A percentile compares a stretch with the other conserved stretches of the same genome.
Conservation (phyloP, 2,888 invertebrate species). For the Melitaea athalia region DNA sequence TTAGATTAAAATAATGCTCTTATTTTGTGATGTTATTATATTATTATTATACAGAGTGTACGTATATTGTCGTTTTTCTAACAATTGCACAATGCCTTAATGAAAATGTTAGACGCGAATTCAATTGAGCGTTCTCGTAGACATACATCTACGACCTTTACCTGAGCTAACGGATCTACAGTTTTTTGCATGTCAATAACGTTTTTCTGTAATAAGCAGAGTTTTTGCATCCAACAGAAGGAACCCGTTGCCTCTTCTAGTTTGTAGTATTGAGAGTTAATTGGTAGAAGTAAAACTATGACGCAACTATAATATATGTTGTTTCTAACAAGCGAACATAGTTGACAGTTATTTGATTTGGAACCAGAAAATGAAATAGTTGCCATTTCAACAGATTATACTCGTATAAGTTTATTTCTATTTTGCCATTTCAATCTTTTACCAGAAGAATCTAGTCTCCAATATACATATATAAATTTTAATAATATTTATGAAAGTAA, state of each 20-base stretch:
- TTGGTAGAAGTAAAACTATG: conserved; percentile 46
- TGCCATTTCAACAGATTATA: background rate
- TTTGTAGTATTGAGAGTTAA: conserved; percentile 40
- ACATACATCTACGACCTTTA: too few relatives aligned
- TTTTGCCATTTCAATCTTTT: background rate
- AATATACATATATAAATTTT: too few relatives aligned
- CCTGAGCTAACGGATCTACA: too few relatives aligned
- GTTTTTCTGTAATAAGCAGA: conserved; percentile 7
- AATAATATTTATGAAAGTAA: too few relatives aligned
- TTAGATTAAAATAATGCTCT: too few relatives aligned
- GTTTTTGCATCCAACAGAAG: background rate
- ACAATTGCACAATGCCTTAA: too few relatives aligned
- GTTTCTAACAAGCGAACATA: conserved; percentile 45
- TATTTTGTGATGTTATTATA: too few relatives aligned
- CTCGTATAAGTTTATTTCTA: background rate
- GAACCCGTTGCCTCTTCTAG: conserved; percentile 18
- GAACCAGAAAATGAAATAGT: conserved; percentile 43
- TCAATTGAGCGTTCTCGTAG: too few relatives aligned
- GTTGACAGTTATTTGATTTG: conserved; percentile 45
- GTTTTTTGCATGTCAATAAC: background rate
- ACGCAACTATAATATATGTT: conserved; percentile 41
- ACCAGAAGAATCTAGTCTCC: too few relatives aligned
- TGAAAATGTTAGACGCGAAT: too few relatives aligned
- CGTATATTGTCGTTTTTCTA: too few relatives aligned
- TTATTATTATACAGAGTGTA: too few relatives aligned